These are phyloP conservation scores for Ametastegia equiseti DNA, from an alignment of 2,888 invertebrate species.

Conservation along the genomic window DNA sequence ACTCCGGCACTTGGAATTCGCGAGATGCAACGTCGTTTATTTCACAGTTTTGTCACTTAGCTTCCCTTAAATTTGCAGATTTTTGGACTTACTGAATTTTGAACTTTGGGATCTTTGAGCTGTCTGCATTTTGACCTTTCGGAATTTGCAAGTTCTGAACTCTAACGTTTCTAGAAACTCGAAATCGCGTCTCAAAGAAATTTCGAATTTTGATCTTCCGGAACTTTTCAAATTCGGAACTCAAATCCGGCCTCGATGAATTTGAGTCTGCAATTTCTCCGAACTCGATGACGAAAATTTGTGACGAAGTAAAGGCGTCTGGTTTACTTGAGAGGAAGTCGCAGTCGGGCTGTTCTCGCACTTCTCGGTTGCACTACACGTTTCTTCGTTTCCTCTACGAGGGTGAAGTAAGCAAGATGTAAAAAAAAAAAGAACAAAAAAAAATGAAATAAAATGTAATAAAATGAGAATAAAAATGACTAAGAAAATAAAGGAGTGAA, in stretches of 20 bases:
- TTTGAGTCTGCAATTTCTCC: neutral
- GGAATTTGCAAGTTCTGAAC: too few species aligned
- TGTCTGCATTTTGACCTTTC: too few species aligned
- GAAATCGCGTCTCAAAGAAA: too few species aligned
- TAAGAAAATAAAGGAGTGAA: constrained; percentile 37
- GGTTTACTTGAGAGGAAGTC: constrained; percentile 8
- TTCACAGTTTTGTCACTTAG: too few species aligned
- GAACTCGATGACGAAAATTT: neutral
- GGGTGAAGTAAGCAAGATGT: neutral
- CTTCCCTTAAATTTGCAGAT: too few species aligned
- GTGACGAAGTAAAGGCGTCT: neutral
- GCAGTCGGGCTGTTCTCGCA: neutral
- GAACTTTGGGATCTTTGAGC: too few species aligned
- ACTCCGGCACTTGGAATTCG: too few species aligned
- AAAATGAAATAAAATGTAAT: neutral
- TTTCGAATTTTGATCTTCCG: too few species aligned
- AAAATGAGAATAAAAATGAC: neutral
- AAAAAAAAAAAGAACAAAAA: neutral
- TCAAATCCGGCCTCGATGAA: neutral
- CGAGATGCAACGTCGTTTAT: too few species aligned
- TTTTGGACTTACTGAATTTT: too few species aligned
- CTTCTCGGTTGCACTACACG: constrained; percentile 10
- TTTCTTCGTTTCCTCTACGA: constrained; percentile 12
- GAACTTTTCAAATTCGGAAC: neutral
- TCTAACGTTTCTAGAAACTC: too few species aligned